A percentile compares a stretch with the other conserved stretches of the same genome.
Evolutionary conservation across 2,797 vertebrate species (phyloP).

Genomic region (Danio aesculapii): DNA sequence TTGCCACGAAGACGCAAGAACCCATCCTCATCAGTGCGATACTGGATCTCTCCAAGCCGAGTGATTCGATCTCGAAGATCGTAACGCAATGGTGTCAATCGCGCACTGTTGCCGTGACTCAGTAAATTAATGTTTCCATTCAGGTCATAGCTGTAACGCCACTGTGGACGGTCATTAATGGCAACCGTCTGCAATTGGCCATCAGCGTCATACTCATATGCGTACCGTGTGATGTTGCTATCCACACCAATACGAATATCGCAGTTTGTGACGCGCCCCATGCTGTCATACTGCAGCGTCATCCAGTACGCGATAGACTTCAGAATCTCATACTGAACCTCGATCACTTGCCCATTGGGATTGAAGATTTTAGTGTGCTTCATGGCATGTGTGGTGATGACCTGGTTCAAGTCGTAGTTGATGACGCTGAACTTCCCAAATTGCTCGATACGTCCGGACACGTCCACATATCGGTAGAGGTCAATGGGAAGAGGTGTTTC

Average conservation of each 20-base stretch:
- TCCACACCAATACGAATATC: constrained; percentile 96
- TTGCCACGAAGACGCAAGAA: constrained; percentile 94
- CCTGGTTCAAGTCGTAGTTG: constrained; percentile 97
- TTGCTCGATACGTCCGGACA: constrained; percentile 94
- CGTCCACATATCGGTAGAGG: constrained; percentile 96
- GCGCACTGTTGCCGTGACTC: constrained; percentile 93
- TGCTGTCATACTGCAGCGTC: constrained; percentile 97
- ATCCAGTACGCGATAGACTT: constrained; percentile 99
- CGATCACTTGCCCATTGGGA: constrained; percentile 94
- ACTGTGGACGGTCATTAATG: constrained; percentile 95
- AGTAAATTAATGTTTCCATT: constrained; percentile 98
- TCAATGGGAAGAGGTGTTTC: constrained; percentile 98
- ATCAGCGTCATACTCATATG: constrained; percentile 96
- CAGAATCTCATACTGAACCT: constrained; percentile 98
- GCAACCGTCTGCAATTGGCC: constrained; percentile 95
- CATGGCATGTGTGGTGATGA: constrained; percentile 98
- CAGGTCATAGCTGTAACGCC: constrained; percentile 98
- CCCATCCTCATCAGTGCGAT: constrained; percentile 94
- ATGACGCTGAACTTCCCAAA: constrained; percentile 99
- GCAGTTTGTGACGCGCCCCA: constrained; percentile 91
- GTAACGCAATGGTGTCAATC: constrained; percentile 94
- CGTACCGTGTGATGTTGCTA: constrained; percentile 94
- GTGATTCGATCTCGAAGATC: constrained; percentile 97
- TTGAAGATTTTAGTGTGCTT: constrained; percentile 98
- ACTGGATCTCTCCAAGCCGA: constrained; percentile 94